A percentile compares a stretch with the other conserved stretches of the same genome.
These are phyloP conservation scores for Scomber scombrus DNA, from an alignment of 2,113 vertebrate genomes.

Conservation along the genomic window DNA sequence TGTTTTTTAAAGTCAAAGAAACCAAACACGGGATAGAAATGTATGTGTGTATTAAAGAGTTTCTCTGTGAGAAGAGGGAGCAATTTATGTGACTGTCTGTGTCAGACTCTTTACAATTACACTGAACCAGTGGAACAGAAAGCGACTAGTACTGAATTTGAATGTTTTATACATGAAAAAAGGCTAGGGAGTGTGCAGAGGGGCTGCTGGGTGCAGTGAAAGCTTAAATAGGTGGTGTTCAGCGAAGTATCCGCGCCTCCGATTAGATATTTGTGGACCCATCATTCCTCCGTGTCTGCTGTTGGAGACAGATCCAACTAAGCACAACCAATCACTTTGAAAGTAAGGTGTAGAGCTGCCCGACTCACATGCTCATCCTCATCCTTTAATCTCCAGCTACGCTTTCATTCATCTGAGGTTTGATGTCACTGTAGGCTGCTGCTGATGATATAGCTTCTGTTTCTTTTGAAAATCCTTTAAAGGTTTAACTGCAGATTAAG, in stretches of 20 bases:
- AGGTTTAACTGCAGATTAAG: constrained; percentile 29
- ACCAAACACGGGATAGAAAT: constrained; percentile 19
- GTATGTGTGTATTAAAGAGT: constrained; percentile 41
- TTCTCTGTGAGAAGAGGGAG: background rate
- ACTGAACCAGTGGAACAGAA: constrained; percentile 55
- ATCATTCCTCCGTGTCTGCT: constrained; percentile 11
- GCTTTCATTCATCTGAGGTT: background rate
- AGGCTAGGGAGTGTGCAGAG: constrained; percentile 21
- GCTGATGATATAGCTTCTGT: background rate
- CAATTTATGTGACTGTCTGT: background rate
- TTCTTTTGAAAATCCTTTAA: background rate
- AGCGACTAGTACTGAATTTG: background rate
- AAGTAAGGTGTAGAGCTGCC: constrained; percentile 10
- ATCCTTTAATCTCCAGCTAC: background rate
- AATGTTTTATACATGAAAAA: constrained; percentile 38
- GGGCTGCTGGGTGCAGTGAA: constrained; percentile 19
- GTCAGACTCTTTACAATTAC: constrained; percentile 50
- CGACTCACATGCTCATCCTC: constrained; percentile 1
- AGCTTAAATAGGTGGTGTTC: constrained; percentile 24
- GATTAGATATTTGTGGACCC: constrained; percentile 7
- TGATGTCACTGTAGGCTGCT: background rate
- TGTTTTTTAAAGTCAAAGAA: constrained; percentile 16
- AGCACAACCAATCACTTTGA: background rate
- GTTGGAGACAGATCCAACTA: background rate
- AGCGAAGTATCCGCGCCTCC: background rate